Base-by-base conservation (phyloP, 2,888 invertebrate species). In the Amiota mariae region DNA sequence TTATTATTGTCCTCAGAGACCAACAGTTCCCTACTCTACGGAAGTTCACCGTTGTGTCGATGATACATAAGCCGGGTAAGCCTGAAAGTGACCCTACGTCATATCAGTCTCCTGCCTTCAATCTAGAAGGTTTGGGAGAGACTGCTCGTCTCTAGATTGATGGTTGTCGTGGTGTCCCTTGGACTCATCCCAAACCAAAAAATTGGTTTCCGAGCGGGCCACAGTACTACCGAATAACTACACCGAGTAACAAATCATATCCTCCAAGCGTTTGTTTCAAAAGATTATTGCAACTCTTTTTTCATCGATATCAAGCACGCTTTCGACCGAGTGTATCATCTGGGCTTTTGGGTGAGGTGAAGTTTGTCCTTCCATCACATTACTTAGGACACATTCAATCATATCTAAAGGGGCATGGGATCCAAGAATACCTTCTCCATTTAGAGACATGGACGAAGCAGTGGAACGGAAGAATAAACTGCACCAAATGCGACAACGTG, bases 201-300 rank as follows among this genome's bases (percentile, higher is more conserved):
- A 57, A 46, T 70, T 24, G 36, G 46, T 11, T 70, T 70, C 48
- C 13, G 57, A 13, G 47, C 57, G 2, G 70, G 56, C 13, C 36
- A 70, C 46, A 46, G 70, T 15, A 70, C 70, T 13, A 46, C 48
- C 9, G 57, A 70, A 51, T 46, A 57, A 57, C 59, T 57, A 46
- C 70, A 70, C 47, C 46, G 70, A n/a, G 46, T 57, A 46, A 51
- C 20, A 9, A 46, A 57, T 11, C 70, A 70, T 15, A 57, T 70
- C 24, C 57, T 57, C 12, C 13, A 24, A 18, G 59, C 59, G 8
- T 56, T 46, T 46, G 57, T 57, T 24, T 13, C 24, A 9, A 56
- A 70, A 36, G 57, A 70, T 8, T 70, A 57, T 15, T 57, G 47
- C 15, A 70, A 70, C 18, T 57, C 59, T 11, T 1, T 64, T 1